A percentile compares a stretch with the other conserved stretches of the same genome.
Conservation (phyloP, 2,113 vertebrate genomes). For the Saccopteryx leptura region DNA sequence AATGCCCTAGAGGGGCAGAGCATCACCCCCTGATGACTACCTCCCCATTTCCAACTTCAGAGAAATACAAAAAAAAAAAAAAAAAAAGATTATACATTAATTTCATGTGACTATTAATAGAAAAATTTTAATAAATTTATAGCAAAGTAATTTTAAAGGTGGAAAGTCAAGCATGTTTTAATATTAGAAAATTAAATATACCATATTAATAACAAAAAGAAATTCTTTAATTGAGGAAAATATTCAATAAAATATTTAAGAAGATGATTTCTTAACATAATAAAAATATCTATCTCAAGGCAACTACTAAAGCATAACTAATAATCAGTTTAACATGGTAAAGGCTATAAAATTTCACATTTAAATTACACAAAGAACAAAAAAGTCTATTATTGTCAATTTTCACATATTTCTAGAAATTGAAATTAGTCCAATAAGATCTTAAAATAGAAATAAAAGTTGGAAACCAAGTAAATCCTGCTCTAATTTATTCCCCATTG, state of each 20-base stretch:
- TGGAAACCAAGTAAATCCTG: not conserved
- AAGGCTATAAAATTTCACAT: not conserved
- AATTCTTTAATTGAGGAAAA: not conserved
- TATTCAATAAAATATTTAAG: not conserved
- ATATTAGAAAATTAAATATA: slow-evolving; percentile 34
- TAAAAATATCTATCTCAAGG: not conserved
- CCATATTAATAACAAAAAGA: not conserved
- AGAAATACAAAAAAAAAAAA: not conserved
- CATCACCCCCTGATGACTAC: no score
- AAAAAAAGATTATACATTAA: not conserved
- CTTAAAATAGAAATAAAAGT: slow-evolving; percentile 16
- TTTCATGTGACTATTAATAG: not conserved
- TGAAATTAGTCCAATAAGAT: not conserved
- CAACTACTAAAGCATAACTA: not conserved
- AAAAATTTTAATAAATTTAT: slow-evolving; percentile 2
- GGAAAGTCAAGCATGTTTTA: not conserved
- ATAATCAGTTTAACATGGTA: not conserved
- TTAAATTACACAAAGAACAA: not conserved
- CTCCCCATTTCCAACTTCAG: no score
- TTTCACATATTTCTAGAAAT: not conserved
- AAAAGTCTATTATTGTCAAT: not conserved
- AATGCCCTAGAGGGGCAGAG: no score
- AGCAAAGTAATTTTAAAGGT: slow-evolving; percentile 8
- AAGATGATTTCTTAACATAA: not conserved
- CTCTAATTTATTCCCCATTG: not conserved